Evolutionary conservation across 2,797 vertebrate genomes (phyloP), one percentile per base, ranked within the genome.

Genomic region (Ammospiza maritima): DNA sequence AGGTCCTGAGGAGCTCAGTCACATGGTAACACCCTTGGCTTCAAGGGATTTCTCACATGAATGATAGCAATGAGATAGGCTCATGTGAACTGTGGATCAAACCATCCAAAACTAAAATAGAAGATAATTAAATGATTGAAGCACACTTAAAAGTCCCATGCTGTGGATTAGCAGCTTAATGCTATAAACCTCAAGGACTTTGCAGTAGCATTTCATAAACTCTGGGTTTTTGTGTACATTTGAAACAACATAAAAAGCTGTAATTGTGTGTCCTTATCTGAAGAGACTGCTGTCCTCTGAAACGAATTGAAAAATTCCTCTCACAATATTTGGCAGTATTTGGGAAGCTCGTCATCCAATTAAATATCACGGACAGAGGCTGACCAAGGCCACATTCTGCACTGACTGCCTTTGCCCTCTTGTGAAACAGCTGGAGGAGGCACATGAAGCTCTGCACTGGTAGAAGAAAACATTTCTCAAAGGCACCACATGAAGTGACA

Each of bases 91-190:
- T 50, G 40, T 38, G 44, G 62, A 85, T 76, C 66, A 88, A 91
- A 84, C 29, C 22, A 54, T 57, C 50, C 45, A 82, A 66, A 92
- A 69, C 30, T 48, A n/a, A 92, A 96, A 71, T 34, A 90, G 62
- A 85, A 94, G 45, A 58, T 48, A 87, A 95, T 93, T 76, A 95
- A 93, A 44, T 44, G 22, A 56, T 2, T 61, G 57, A 89, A 93
- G 50, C n/a, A 77, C n/a, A 50, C 7, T 61, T 85, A 20, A 48
- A 88, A 72, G 38, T 82, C 66, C 44, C 32, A 13, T 62, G 75
- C 61, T 77, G 86, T 75, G 84, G 50, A 92, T 89, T 74, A 85
- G 61, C 32, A 76, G 42, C 50, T 87, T 73, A 82, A 85, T 61
- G 30, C 38, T 8, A 3, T 65, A 87, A 85, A 92, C 44, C 16